phyloP scores from a whole-genome alignment of 2,113 vertebrate genomes.

The Elanoides forficatus region DNA sequence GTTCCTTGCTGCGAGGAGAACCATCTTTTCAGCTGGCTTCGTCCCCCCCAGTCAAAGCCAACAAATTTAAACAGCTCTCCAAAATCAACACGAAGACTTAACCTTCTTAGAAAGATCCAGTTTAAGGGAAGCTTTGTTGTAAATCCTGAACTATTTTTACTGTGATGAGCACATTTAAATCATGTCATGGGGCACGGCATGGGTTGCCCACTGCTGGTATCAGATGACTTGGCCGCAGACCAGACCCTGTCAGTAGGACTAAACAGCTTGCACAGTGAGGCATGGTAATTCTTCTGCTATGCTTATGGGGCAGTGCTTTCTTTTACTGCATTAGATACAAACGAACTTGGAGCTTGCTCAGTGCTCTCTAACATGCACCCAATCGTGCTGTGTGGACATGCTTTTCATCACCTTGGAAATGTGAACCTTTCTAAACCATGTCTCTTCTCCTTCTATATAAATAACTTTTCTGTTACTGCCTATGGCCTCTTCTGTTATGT shows the following conservation, averaged over 20 bases:
- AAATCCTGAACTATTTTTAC: background rate
- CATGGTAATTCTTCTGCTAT: background rate
- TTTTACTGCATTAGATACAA: background rate
- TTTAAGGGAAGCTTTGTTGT: background rate
- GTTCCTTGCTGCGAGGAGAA: background rate
- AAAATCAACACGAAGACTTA: background rate
- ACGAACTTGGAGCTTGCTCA: background rate
- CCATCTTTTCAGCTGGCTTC: background rate
- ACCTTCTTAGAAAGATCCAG: background rate
- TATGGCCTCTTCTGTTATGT: background rate
- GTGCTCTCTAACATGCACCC: background rate
- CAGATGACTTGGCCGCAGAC: background rate
- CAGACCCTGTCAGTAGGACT: background rate
- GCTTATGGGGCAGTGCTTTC: background rate
- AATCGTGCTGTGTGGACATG: background rate
- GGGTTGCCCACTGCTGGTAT: background rate
- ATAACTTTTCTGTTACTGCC: background rate
- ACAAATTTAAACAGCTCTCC: background rate
- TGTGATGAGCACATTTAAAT: background rate
- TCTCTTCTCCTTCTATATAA: background rate
- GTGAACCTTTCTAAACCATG: background rate
- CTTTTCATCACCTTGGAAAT: constrained; percentile 2
- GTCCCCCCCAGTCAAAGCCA: background rate
- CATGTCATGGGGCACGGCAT: background rate
- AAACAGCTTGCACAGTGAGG: background rate